phyloP scores from a whole-genome alignment of 2,113 vertebrate species.

The Colinus virginianus region DNA sequence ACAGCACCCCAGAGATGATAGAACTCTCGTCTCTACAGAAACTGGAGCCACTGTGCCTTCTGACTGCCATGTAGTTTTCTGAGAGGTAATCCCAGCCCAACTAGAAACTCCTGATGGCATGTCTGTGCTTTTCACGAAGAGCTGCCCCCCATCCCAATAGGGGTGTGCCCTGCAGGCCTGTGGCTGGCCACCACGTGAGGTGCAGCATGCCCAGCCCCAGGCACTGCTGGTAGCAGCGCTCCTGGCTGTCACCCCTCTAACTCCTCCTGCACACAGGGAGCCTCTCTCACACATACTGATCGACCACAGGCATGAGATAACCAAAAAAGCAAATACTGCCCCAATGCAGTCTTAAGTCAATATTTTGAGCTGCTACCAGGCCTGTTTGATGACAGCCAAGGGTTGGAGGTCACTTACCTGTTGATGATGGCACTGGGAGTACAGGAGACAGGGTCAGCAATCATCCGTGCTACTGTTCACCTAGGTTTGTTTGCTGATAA shows the following conservation, averaged over 20 bases:
- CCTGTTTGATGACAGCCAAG: neutral
- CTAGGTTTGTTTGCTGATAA: slow-evolving; percentile 11
- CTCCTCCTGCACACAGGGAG: neutral
- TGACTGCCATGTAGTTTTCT: fast-evolving
- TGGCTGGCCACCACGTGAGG: neutral
- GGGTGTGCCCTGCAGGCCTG: neutral
- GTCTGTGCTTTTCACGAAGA: neutral
- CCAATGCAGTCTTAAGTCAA: slow-evolving; percentile 18
- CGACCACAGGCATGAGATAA: neutral
- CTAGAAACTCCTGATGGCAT: neutral
- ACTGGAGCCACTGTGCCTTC: neutral
- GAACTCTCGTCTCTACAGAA: neutral
- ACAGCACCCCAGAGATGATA: neutral
- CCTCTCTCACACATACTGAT: neutral
- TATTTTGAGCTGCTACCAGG: slow-evolving; percentile 37
- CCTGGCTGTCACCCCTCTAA: neutral
- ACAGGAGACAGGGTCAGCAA: neutral
- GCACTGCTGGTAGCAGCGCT: neutral
- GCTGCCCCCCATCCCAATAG: neutral
- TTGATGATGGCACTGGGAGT: neutral
- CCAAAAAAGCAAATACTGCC: slow-evolving; percentile 39
- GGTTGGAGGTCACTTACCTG: slow-evolving; percentile 61
- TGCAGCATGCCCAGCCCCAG: fast-evolving
- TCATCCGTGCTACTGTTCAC: neutral
- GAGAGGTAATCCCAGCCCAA: neutral